A percentile compares a stretch with the other conserved stretches of the same genome.
These are phyloP conservation scores for Philopedon plagiatum DNA, from an alignment of 2,888 invertebrate genomes.

Conservation along the genomic window DNA sequence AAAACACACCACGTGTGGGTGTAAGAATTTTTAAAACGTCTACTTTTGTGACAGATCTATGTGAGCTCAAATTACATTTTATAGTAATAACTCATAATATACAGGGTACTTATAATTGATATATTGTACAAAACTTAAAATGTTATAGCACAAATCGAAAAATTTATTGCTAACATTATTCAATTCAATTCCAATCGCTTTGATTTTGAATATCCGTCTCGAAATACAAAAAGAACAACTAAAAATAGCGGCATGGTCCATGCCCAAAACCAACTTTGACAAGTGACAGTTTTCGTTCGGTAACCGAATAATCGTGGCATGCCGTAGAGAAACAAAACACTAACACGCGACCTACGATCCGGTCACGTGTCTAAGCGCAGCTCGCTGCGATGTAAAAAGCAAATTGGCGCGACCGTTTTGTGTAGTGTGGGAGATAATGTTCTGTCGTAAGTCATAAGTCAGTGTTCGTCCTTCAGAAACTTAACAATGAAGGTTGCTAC, in stretches of 20 bases:
- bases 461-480: no score
- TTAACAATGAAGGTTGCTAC: no score
- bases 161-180: no score
- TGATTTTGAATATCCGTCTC: no score
- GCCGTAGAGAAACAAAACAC: constrained; percentile 44
- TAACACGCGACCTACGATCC: constrained; percentile 45
- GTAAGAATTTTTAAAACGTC: background rate
- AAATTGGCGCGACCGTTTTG: constrained; percentile 26
- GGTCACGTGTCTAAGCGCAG: constrained; percentile 43
- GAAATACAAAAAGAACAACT: background rate
- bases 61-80: no score
- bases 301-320: constrained; percentile 44
- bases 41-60: no score
- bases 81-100: no score
- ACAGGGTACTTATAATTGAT: no score
- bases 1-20: constrained; percentile 34
- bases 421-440: constrained; percentile 23
- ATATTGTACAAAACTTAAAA: no score
- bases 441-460: no score
- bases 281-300: constrained; percentile 40
- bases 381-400: constrained; percentile 37
- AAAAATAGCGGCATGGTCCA: background rate
- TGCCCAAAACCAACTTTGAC: constrained; percentile 24
- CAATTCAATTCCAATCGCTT: no score
- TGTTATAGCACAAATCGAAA: no score